Percentiles rank a stretch among this genome's conserved stretches.
These are phyloP conservation scores for Morpho achilles DNA, from an alignment of 2,888 invertebrate species.

Conservation along the genomic window DNA sequence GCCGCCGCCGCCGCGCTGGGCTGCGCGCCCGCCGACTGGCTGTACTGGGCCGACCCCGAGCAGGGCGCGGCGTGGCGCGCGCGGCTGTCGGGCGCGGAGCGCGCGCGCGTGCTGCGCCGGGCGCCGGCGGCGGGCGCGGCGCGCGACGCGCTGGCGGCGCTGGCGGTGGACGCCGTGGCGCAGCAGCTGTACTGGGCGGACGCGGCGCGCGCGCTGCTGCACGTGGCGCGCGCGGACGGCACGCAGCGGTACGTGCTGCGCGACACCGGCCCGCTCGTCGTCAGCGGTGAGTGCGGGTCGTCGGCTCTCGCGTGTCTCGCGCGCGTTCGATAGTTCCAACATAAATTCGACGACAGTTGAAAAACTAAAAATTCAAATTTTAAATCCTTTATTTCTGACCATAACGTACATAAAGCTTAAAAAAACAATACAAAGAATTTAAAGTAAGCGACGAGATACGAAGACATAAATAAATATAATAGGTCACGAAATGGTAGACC, in stretches of 20 bases:
- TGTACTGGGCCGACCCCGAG: too few species aligned
- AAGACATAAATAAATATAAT: too few species aligned
- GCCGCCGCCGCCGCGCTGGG: constrained; percentile 75
- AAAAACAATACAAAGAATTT: too few species aligned
- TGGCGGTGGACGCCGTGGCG: constrained; percentile 71
- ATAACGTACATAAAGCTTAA: too few species aligned
- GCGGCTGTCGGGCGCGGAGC: constrained; percentile 69
- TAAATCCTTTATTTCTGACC: too few species aligned
- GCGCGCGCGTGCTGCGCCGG: constrained; percentile 85
- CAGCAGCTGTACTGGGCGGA: constrained; percentile 88
- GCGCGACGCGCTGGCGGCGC: constrained; percentile 86
- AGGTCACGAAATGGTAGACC: too few species aligned
- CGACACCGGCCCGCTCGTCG: constrained; percentile 77
- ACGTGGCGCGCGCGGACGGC: constrained; percentile 83
- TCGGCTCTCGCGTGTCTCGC: too few species aligned
- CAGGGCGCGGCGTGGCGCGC: constrained; percentile 39
- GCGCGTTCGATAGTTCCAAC: too few species aligned
- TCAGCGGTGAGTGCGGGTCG: constrained; percentile 40
- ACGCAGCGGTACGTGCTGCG: constrained; percentile 87
- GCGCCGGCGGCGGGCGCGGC: constrained; percentile 71
- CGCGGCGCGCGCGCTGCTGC: constrained; percentile 76
- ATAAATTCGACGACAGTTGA: too few species aligned
- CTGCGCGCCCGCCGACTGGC: constrained; percentile 80
- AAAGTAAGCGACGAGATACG: too few species aligned
- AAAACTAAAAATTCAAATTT: too few species aligned